phyloP scores from a whole-genome alignment of 2,797 vertebrate genomes.

The Hemibagrus guttatus region DNA sequence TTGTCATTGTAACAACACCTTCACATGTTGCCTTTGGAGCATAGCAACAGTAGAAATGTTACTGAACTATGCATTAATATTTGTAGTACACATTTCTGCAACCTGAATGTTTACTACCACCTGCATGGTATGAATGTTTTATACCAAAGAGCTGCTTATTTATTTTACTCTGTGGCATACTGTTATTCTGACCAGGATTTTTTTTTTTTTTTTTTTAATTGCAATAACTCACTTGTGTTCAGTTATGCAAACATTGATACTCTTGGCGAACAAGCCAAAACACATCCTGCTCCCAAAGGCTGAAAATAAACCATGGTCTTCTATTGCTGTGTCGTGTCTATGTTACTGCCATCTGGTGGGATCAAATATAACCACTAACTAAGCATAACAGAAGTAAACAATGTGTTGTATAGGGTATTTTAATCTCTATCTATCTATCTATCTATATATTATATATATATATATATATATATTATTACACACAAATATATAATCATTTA shows the following conservation, averaged over 20 bases:
- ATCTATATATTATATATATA: no score
- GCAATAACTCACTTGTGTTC: slow-evolving; percentile 27
- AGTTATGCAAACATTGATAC: slow-evolving; percentile 21
- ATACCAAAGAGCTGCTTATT: slow-evolving; percentile 45
- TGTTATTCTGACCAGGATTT: slow-evolving; percentile 57
- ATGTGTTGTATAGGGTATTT: no score
- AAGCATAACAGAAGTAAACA: no score
- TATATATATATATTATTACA: no score
- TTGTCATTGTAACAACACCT: neutral
- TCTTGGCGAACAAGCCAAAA: slow-evolving; percentile 22
- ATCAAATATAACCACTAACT: neutral
- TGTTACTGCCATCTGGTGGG: slow-evolving; percentile 34
- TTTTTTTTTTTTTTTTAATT: neutral
- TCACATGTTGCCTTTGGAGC: slow-evolving; percentile 20
- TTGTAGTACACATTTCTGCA: neutral
- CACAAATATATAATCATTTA: no score
- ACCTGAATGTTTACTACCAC: slow-evolving; percentile 41
- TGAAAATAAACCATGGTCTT: slow-evolving; percentile 32
- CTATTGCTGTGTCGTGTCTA: neutral
- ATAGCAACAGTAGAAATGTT: slow-evolving; percentile 1
- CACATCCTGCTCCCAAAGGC: neutral
- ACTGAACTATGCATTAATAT: slow-evolving; percentile 21
- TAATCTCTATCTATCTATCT: no score
- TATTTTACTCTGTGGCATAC: slow-evolving; percentile 52
- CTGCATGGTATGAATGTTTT: slow-evolving; percentile 60